Evolutionary conservation across 2,797 vertebrate genomes (phyloP), one percentile per base, ranked within the genome.

Genomic region (Heteromormyrus szaboi): DNA sequence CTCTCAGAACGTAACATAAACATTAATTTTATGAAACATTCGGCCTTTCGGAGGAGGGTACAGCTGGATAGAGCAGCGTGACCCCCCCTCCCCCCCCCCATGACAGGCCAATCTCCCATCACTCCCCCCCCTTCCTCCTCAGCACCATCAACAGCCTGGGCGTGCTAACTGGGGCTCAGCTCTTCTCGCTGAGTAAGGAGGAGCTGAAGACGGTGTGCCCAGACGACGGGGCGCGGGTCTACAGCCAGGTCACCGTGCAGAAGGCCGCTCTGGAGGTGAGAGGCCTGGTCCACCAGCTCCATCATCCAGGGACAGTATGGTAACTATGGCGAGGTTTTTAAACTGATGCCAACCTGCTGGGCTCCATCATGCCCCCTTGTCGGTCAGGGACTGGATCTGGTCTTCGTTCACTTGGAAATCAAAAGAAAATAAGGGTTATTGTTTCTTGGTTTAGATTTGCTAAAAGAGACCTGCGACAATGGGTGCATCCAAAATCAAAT

Each of bases 111-210:
- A 8, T 62, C 59, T 9, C 6, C n/a, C 59, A 1, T 25, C 8
- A 3, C 7, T 9, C 7, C 22, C 1, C 59, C 33, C 33, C 59
- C 59, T 25, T 65, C 22, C 22, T 25, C 22, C 59, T 0, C 92
- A 99, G 98, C 83, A 99, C 98, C 79, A 96, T 99, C 91, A 97
- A 94, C 93, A 99, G 98, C 92, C 97, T 99, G 0, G 98, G 98
- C 0, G 98, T 99, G 29, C 93, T 99, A 92, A 98, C 97, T 0
- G 98, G 98, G 0, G 98, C 98, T 56, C 98, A 99, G 90, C 97
- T 99, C 4, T 99, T 99, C 92, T 99, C 98, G 3, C 98, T 99
- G 90, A 99, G 97, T 90, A 99, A 99, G 91, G 98, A 99, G 1
- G 98, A 99, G 90, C 95, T 99, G 92, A 98, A 94, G 93, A 98